phyloP scores from a whole-genome alignment of 2,797 vertebrate genomes.

The Scarus forsteni region DNA sequence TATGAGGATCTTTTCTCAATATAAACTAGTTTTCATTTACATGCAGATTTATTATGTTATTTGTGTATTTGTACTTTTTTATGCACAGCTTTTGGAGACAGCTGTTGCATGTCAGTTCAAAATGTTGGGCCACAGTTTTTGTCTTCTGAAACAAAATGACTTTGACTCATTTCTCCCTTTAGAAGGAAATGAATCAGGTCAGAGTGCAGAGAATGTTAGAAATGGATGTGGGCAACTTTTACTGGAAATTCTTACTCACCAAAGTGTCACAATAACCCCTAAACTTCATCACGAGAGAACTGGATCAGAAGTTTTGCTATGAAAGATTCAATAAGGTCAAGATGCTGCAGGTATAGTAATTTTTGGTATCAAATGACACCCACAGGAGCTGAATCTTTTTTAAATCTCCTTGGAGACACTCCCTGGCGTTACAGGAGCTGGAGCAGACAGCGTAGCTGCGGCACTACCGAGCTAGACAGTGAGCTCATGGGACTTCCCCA shows the following conservation, averaged over 20 bases:
- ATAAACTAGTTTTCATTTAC: constrained; percentile 11
- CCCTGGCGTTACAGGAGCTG: constrained; percentile 34
- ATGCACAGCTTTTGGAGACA: constrained; percentile 25
- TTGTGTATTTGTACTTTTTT: not conserved
- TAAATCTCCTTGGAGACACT: constrained; percentile 48
- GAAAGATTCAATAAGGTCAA: not conserved
- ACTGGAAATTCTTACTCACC: constrained; percentile 56
- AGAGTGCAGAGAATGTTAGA: constrained; percentile 49
- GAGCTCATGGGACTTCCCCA: constrained; percentile 82
- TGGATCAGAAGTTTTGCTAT: constrained; percentile 12
- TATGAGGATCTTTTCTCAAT: not conserved
- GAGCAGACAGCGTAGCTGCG: constrained; percentile 63
- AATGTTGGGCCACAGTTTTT: constrained; percentile 32
- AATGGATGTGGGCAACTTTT: constrained; percentile 33
- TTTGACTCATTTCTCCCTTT: constrained; percentile 33
- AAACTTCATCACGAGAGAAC: constrained; percentile 10
- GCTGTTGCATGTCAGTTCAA: constrained; percentile 1
- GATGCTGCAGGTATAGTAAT: constrained; percentile 14
- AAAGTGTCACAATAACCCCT: constrained; percentile 37
- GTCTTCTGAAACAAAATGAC: constrained; percentile 48
- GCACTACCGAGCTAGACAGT: constrained; percentile 71
- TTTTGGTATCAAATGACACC: constrained; percentile 29
- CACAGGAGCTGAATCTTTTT: constrained; percentile 26
- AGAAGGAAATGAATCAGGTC: constrained; percentile 66
- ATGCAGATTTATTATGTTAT: not conserved